These are phyloP conservation scores for Chiloscyllium punctatum DNA, from an alignment of 2,797 vertebrate species.

Conservation along the genomic window DNA sequence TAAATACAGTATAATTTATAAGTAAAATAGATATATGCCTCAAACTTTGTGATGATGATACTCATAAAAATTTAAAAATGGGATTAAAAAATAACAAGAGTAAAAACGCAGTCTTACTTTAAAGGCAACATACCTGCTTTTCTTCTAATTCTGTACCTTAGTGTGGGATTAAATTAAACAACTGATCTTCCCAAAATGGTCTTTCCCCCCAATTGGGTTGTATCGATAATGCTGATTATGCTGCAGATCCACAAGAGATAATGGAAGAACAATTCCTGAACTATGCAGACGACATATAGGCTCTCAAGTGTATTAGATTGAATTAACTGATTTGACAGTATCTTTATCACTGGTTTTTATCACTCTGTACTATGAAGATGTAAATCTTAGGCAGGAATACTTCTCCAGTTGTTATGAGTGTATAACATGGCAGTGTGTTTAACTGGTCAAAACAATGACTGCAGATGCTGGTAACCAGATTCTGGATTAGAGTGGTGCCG, in stretches of 20 bases:
- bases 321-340: not conserved
- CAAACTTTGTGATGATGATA: not conserved
- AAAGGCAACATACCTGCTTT: not conserved
- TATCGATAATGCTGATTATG: not conserved
- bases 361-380: not conserved
- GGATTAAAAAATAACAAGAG: not conserved
- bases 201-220: not conserved
- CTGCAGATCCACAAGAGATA: not conserved
- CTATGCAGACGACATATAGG: not conserved
- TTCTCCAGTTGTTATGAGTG: not conserved
- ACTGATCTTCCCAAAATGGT: not conserved
- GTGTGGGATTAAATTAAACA: not conserved
- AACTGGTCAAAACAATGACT: too few relatives aligned
- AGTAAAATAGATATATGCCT: not conserved
- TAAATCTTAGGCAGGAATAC: not conserved
- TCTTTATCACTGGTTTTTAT: not conserved
- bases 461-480: too few relatives aligned
- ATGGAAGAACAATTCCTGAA: not conserved
- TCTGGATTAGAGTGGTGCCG: too few relatives aligned
- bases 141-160: not conserved
- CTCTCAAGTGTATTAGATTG: not conserved
- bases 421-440: not conserved
- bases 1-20: not conserved
- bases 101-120: not conserved
- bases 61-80: not conserved